phyloP scores from a whole-genome alignment of 2,113 vertebrate species.

The Bujurquina vittata region DNA sequence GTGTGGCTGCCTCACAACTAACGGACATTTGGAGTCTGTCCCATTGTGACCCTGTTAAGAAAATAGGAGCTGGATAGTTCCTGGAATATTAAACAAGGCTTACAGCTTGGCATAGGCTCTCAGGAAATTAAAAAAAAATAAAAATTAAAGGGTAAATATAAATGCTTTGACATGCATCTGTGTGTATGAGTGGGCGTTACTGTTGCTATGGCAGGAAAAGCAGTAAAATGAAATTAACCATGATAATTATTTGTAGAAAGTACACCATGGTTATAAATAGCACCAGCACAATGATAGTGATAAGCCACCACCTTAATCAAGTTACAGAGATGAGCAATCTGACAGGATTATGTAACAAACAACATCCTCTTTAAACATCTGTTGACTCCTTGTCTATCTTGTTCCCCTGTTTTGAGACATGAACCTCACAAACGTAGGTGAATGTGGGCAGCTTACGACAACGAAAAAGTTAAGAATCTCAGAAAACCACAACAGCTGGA shows the following conservation, averaged over 20 bases:
- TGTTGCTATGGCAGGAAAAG: slow-evolving; percentile 23
- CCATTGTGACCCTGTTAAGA: neutral
- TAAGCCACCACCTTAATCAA: slow-evolving; percentile 17
- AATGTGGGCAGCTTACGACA: neutral
- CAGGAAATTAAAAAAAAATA: slow-evolving; percentile 64
- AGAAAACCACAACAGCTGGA: slow-evolving; percentile 2
- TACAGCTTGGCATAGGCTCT: neutral
- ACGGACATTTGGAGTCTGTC: neutral
- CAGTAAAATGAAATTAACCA: slow-evolving; percentile 52
- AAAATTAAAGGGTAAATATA: slow-evolving; percentile 27
- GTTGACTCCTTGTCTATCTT: neutral
- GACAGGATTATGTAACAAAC: neutral
- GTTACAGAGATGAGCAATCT: slow-evolving; percentile 31
- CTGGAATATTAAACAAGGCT: slow-evolving; percentile 48
- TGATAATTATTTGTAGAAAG: slow-evolving; percentile 34
- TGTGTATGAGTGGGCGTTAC: slow-evolving; percentile 15
- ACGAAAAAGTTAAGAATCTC: neutral
- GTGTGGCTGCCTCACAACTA: neutral
- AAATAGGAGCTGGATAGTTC: slow-evolving; percentile 12
- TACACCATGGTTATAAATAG: slow-evolving; percentile 34
- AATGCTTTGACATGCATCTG: slow-evolving; percentile 17
- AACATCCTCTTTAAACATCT: slow-evolving; percentile 1
- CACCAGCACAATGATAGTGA: slow-evolving; percentile 11
- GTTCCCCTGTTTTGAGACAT: slow-evolving; percentile 4
- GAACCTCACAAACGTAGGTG: slow-evolving; percentile 8